Evolutionary conservation across 1,140 invertebrate genomes (phyloP), one percentile per base, ranked within the genome.

Genomic region (Idris sp.): DNA sequence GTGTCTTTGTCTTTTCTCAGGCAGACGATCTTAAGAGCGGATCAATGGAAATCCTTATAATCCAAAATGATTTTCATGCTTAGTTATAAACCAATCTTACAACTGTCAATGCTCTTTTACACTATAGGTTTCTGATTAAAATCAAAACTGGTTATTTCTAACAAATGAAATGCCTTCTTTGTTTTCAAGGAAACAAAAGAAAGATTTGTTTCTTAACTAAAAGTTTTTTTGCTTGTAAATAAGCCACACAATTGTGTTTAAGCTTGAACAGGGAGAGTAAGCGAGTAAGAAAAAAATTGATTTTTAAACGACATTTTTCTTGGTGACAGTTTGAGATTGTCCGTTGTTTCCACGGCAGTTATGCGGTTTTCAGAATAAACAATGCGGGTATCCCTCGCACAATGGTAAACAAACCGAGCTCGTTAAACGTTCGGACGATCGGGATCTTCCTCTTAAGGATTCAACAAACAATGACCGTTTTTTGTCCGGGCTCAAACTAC

Each of bases 391-490:
- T 28, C 28, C 61, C 6, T 6, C 35, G 33, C 51, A 36, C 49
- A 74, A 62, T 56, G 36, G 41, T 46, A 64, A 68, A 68, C 58
- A 74, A 62, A 51, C 49, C 19, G 11, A 75, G 72, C 51, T 75
- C 58, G 58, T 64, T 75, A 59, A 69, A 67, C 18, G 49, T 58
- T 68, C 4, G 30, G 43, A 40, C 58, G 43, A 75, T 75, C 38
- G 25, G 51, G 56, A 75, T 69, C 58, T 51, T 64, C 58, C 38
- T 68, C 58, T 75, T 75, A 68, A 75, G 48, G 58, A 69, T 69
- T 62, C 62, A 74, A 62, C 62, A 68, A 74, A 68, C 71, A 74
- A 74, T 67, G 72, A 56, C 13, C 43, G 46, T 53, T 74, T 74
- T 36, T 74, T 74, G n/a, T 61, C 41, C 22, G 18, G 33, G 41